Conservation (phyloP, 2,888 invertebrate genomes). For the Lithophane ornitopus region DNA sequence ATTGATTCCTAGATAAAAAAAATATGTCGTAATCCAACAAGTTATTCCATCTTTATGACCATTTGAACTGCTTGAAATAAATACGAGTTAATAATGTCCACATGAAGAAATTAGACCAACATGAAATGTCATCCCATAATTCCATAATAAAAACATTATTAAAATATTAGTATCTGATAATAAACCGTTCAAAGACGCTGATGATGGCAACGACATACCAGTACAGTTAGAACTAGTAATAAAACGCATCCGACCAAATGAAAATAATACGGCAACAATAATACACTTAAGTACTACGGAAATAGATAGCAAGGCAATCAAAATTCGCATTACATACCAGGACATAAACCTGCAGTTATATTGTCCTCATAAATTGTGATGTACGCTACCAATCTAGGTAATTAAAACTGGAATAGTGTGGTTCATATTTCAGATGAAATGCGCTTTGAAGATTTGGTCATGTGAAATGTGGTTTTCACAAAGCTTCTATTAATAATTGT, state of each 20-base stretch:
- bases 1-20: not conserved
- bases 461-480: conserved; percentile 35
- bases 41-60: not conserved
- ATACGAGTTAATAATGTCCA: not conserved
- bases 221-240: conserved; percentile 9
- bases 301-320: conserved; percentile 60
- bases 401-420: conserved; percentile 71
- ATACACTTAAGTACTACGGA: conserved; percentile 39
- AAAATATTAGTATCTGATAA: conserved; percentile 16
- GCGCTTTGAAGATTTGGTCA: conserved; percentile 34
- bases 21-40: not conserved
- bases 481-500: no score
- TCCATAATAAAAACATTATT: conserved; percentile 19
- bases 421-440: conserved; percentile 52
- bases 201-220: conserved; percentile 10
- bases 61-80: not conserved
- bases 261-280: conserved; percentile 44
- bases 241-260: conserved; percentile 37
- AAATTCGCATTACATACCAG: conserved; percentile 60
- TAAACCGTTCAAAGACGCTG: conserved; percentile 25
- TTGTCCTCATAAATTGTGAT: conserved; percentile 70
- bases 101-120: not conserved
- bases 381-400: conserved; percentile 68
- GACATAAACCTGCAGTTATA: conserved; percentile 72
- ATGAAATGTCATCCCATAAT: not conserved